These are phyloP conservation scores for Ectropis crepuscularia DNA, from an alignment of 2,888 invertebrate species.

Conservation along the genomic window DNA sequence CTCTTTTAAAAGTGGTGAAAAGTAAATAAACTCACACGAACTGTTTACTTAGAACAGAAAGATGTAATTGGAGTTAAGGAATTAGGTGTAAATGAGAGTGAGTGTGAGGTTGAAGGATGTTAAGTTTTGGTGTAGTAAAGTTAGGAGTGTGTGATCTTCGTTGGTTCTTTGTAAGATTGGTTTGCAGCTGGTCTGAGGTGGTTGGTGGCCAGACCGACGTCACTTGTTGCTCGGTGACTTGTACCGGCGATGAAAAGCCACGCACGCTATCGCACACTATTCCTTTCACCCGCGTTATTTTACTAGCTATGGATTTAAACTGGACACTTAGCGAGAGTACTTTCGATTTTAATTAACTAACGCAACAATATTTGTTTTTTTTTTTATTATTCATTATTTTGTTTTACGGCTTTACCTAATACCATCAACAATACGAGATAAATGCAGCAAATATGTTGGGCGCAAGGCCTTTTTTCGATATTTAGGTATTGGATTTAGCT, in stretches of 20 bases:
- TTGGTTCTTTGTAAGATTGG: constrained; percentile 47
- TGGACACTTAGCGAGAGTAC: constrained; percentile 14
- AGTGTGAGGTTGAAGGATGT: constrained; percentile 25
- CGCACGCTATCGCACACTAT: constrained; percentile 76
- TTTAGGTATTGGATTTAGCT: too few species aligned
- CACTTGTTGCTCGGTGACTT: constrained; percentile 80
- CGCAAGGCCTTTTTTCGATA: too few species aligned
- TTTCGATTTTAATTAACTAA: constrained; percentile 9
- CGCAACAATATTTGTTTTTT: background rate
- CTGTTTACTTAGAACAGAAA: constrained; percentile 70
- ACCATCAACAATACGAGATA: too few species aligned
- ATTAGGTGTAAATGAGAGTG: constrained; percentile 41
- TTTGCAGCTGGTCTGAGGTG: constrained; percentile 59
- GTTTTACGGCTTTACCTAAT: background rate
- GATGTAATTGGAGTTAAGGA: constrained; percentile 55
- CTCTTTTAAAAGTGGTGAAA: constrained; percentile 79
- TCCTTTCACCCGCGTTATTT: constrained; percentile 63
- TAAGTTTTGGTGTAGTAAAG: constrained; percentile 24
- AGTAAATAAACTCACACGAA: constrained; percentile 81
- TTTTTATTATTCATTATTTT: background rate
- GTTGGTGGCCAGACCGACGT: constrained; percentile 61
- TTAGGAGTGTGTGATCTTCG: constrained; percentile 38
- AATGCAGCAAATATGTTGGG: too few species aligned
- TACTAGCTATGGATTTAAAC: constrained; percentile 64
- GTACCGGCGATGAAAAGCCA: constrained; percentile 78